phyloP scores from a whole-genome alignment of 2,113 vertebrate species.

The Centrocercus urophasianus region DNA sequence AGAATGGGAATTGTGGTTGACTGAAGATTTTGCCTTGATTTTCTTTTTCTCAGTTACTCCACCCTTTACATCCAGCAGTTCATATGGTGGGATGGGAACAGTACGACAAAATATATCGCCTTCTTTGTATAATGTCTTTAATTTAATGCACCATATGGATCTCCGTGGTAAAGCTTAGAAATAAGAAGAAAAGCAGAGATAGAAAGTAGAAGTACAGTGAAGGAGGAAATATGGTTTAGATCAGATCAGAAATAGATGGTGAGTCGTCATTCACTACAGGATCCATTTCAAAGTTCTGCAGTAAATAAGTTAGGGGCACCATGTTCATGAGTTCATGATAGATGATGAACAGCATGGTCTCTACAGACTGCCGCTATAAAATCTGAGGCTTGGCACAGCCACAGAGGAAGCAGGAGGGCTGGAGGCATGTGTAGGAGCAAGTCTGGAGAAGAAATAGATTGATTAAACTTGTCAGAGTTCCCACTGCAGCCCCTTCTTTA shows the following conservation, averaged over 20 bases:
- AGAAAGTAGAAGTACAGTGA: conserved; percentile 6
- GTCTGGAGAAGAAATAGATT: conserved; percentile 48
- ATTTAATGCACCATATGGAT: neutral
- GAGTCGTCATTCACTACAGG: conserved; percentile 27
- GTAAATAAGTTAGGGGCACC: conserved; percentile 37
- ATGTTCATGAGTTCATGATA: conserved; percentile 32
- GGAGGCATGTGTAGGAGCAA: conserved; percentile 41
- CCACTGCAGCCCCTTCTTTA: conserved; percentile 14
- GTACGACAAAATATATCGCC: neutral
- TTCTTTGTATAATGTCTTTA: neutral
- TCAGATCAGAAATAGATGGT: conserved; percentile 48
- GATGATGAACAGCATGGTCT: conserved; percentile 59
- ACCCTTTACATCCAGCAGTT: neutral
- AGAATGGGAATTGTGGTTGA: neutral
- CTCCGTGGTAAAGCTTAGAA: conserved; percentile 30
- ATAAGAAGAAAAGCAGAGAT: conserved; percentile 27
- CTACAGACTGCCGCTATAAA: conserved; percentile 37
- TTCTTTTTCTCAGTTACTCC: neutral
- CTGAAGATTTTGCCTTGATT: neutral
- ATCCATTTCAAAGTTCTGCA: conserved; percentile 52
- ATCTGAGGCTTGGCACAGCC: conserved; percentile 62
- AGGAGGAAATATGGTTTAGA: conserved; percentile 56
- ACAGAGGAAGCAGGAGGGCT: conserved; percentile 57
- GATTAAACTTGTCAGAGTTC: conserved; percentile 63
- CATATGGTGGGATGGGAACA: neutral